These are phyloP conservation scores for Uria aalge DNA, from an alignment of 2,113 vertebrate genomes.

Conservation along the genomic window DNA sequence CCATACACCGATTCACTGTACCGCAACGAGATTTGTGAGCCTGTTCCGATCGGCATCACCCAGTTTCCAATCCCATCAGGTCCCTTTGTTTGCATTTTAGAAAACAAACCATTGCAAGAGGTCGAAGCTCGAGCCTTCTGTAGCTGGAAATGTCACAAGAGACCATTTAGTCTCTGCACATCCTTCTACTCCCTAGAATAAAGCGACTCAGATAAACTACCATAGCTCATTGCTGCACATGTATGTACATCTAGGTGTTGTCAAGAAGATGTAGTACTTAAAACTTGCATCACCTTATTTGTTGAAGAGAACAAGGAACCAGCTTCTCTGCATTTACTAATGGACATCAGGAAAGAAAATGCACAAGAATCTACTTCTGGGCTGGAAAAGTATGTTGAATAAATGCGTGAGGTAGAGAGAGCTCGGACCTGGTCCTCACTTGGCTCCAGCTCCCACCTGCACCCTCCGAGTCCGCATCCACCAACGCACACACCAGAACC, in stretches of 20 bases:
- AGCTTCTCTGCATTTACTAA: background rate
- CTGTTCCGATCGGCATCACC: background rate
- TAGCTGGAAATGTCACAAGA: conserved; percentile 23
- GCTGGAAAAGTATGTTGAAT: background rate
- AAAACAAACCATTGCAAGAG: background rate
- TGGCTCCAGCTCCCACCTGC: background rate
- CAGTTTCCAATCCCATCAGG: background rate
- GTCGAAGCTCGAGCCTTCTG: background rate
- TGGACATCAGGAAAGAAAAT: background rate
- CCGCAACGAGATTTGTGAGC: background rate
- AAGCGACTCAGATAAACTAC: background rate
- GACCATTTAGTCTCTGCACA: background rate
- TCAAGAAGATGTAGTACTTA: background rate
- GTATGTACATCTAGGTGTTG: background rate
- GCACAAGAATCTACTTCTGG: background rate
- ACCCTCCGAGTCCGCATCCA: fast-evolving
- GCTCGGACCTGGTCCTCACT: background rate
- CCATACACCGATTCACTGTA: background rate
- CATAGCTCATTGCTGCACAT: background rate
- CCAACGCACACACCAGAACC: fast-evolving
- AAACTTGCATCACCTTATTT: background rate
- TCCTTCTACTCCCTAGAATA: background rate
- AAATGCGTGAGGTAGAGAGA: background rate
- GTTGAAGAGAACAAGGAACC: background rate
- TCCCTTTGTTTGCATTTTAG: background rate